Percentiles rank a stretch among this genome's conserved stretches.
Conservation (phyloP, 2,888 invertebrate species). For the Pteria penguin region DNA sequence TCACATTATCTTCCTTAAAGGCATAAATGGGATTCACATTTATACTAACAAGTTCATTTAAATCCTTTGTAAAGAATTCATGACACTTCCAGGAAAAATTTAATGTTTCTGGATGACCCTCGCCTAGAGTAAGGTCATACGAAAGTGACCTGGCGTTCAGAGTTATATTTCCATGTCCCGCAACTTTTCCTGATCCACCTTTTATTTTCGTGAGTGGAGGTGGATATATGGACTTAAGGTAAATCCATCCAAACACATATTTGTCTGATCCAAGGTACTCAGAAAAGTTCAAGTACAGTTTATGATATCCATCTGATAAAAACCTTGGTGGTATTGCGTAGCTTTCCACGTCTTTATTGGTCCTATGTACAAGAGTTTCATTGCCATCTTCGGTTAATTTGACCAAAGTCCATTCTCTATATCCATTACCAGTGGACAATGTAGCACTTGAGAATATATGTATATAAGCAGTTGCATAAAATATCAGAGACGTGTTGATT, state of each 20-base stretch:
- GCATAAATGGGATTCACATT: conserved; percentile 6
- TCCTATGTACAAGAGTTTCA: neutral
- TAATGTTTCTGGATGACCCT: conserved; percentile 21
- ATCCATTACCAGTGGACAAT: neutral
- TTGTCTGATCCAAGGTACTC: neutral
- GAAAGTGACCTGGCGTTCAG: conserved; percentile 32
- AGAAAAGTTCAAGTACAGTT: conserved; percentile 14
- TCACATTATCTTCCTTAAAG: neutral
- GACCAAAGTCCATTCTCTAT: neutral
- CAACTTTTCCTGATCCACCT: conserved; percentile 36
- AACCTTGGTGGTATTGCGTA: conserved; percentile 1
- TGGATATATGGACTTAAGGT: conserved; percentile 25
- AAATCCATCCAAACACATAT: conserved; percentile 35
- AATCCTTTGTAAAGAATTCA: neutral
- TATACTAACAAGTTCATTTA: conserved; percentile 15
- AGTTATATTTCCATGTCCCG: conserved; percentile 8
- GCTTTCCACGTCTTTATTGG: neutral
- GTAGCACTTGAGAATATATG: conserved; percentile 1
- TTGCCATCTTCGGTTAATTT: neutral
- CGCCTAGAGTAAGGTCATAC: conserved; percentile 30
- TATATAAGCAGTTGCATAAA: conserved; percentile 8
- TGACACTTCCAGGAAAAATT: conserved; percentile 28
- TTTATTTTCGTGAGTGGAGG: conserved; percentile 31
- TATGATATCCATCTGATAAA: conserved; percentile 19
- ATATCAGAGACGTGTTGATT: neutral